A percentile compares a stretch with the other conserved stretches of the same genome.
phyloP scores from a whole-genome alignment of 2,113 vertebrate species.

The Trichomycterus rosablanca region DNA sequence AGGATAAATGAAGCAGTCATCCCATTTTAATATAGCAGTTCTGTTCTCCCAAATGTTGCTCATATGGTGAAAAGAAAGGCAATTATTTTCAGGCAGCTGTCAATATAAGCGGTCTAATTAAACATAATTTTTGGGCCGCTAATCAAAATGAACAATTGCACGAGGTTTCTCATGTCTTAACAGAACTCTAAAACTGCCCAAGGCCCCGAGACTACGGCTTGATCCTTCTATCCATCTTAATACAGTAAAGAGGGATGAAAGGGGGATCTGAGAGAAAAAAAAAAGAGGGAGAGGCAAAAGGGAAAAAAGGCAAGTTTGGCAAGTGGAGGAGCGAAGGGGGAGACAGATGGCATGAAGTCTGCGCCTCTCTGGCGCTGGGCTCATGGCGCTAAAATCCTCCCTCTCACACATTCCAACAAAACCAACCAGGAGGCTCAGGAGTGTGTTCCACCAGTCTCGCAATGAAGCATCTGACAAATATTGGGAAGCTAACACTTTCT shows the following conservation, averaged over 20 bases:
- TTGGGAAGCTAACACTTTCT: conserved; percentile 34
- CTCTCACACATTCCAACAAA: conserved; percentile 80
- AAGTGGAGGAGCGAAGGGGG: conserved; percentile 67
- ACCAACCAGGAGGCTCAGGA: conserved; percentile 76
- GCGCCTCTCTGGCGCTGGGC: conserved; percentile 72
- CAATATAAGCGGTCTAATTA: conserved; percentile 62
- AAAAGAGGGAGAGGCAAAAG: conserved; percentile 43
- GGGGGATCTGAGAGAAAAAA: conserved; percentile 51
- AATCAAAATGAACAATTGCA: conserved; percentile 56
- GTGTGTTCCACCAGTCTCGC: conserved; percentile 62
- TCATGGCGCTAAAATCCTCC: conserved; percentile 77
- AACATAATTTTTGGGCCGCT: conserved; percentile 57
- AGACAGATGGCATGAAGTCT: conserved; percentile 81
- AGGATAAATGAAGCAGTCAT: conserved; percentile 38
- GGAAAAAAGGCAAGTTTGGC: conserved; percentile 77
- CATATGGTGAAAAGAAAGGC: conserved; percentile 65
- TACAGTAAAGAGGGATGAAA: conserved; percentile 73
- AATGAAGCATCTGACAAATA: conserved; percentile 59
- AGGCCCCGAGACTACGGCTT: conserved; percentile 56
- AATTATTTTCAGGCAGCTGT: conserved; percentile 62
- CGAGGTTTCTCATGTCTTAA: conserved; percentile 41
- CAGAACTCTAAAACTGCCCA: conserved; percentile 35
- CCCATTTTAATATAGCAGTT: conserved; percentile 42
- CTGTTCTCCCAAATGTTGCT: conserved; percentile 57
- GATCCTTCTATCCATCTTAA: conserved; percentile 65